Percentiles rank a stretch among this genome's conserved stretches.
Evolutionary conservation across 2,888 invertebrate species (phyloP).

Genomic region (Sarcophaga caerulescens): DNA sequence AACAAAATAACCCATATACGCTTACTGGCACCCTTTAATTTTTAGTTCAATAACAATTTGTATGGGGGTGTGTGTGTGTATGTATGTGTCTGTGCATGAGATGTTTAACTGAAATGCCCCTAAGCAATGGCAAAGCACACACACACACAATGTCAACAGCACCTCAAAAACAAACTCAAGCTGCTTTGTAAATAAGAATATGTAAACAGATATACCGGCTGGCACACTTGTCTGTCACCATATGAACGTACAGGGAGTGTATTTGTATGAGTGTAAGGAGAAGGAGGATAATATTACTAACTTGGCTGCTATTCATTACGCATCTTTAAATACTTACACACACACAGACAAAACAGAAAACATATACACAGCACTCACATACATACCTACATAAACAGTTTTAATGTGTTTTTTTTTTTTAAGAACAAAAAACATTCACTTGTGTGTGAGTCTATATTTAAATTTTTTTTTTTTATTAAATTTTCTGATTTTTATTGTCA

Average conservation of each 20-base stretch:
- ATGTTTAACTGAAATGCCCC: conserved; percentile 23
- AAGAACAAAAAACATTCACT: neutral
- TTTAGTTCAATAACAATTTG: neutral
- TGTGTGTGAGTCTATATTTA: neutral
- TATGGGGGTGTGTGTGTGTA: neutral
- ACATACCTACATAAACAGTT: neutral
- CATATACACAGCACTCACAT: neutral
- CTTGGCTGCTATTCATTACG: conserved; percentile 35
- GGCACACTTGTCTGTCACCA: neutral
- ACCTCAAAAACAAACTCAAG: no score
- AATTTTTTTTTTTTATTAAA: neutral
- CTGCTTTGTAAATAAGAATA: neutral
- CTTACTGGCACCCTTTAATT: neutral
- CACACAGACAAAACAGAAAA: neutral
- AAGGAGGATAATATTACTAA: conserved; percentile 12
- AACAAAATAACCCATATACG: conserved; percentile 5
- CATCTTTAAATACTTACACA: conserved; percentile 12
- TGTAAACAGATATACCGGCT: neutral
- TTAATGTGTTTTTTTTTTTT: neutral
- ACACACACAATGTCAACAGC: no score
- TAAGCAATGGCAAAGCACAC: conserved; percentile 2
- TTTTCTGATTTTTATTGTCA: neutral
- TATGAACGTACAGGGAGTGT: no score
- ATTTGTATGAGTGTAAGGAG: no score
- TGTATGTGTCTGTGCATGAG: neutral